Base-by-base conservation (phyloP, 2,888 invertebrate genomes). In the Diaperis boleti region DNA sequence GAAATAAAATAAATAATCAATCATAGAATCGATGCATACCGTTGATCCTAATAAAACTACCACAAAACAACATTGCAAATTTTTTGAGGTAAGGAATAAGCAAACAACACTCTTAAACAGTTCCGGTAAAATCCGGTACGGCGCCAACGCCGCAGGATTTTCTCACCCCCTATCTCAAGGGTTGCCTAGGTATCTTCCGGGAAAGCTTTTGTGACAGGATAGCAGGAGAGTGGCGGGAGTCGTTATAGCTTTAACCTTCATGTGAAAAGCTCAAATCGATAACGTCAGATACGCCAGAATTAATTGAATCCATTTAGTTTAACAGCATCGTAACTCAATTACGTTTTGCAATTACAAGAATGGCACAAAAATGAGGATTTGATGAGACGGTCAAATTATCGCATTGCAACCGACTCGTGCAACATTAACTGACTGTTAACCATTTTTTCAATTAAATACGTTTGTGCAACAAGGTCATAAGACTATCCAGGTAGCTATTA, bases 131-230 rank as follows among this genome's bases (percentile, higher is more conserved):
- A 22, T 4, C 22, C 1, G 5, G 22, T n/a, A 22, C 7, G 22
- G 7, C 4, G 7, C 5, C 31, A 31, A 6, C 31, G 1, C 7
- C 11, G 3, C 33, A 6, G 33, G 33, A 33, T 33, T 33, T n/a
- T 64, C 49, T 49, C 59, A 45, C 18, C 42, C 44, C 37, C 45
- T 29, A 29, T 29, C 44, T 42, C 18, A 62, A 62, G 62, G 65
- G 59, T 56, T 62, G 62, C 59, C 44, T 62, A 62, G 65, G 65
- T 65, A 65, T 62, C 65, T 65, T 65, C 59, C 56, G 59, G 65
- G 59, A 62, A 65, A 65, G 62, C 62, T 62, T 29, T 49, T 10
- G n/a, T 47, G 62, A 47, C 54, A 52, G 65, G 65, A 37, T 4
- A 26, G 37, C 62, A 65, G 55, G 17, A 65, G 11, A 7, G 7